Evolutionary conservation across 2,113 vertebrate species (phyloP), one percentile per base, ranked within the genome.

Genomic region (Psittacula cyanocephala): DNA sequence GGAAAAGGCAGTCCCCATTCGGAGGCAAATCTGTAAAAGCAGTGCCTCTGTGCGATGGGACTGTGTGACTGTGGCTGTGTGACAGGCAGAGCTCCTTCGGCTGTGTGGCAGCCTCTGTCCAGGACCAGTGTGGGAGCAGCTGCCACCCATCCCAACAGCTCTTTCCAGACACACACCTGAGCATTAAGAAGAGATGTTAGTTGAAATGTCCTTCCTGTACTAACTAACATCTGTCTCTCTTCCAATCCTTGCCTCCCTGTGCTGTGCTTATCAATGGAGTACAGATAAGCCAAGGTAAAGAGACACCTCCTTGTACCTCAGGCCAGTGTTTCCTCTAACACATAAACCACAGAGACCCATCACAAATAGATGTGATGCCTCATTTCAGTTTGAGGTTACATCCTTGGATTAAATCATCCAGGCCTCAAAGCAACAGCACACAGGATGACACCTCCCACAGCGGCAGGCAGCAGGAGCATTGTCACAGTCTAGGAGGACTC

Each of bases 231-330:
- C 11, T 78, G 7, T 80, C 12, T 75, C 31, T 91, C 52, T 60
- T 33, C 68, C 80, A 10, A 71, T 27, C 55, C 53, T 37, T 70
- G 52, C 88, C 78, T 92, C 41, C n/a, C 69, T 28, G 17, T 31
- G 67, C 84, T 57, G 10, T 57, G 52, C 91, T 91, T 52, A 16
- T 63, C 59, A 8, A 52, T 24, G 94, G 92, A 90, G 53, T 29
- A 33, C 89, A 97, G 97, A 57, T 3, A 95, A 94, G 59, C 87
- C 86, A 86, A 97, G 97, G 97, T 97, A 96, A 97, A 53, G 37
- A 62, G 44, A 69, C 5, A 7, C 8, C 16, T 23, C 31, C 35
- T 52, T 39, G 9, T 1, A 25, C 24, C n/a, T 33, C 17, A 57
- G 6, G 20, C 11, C 39, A 64, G 5, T 3, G 1, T 23, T 72